Base-by-base conservation (phyloP, 2,113 vertebrate genomes). In the Phasianus colchicus region DNA sequence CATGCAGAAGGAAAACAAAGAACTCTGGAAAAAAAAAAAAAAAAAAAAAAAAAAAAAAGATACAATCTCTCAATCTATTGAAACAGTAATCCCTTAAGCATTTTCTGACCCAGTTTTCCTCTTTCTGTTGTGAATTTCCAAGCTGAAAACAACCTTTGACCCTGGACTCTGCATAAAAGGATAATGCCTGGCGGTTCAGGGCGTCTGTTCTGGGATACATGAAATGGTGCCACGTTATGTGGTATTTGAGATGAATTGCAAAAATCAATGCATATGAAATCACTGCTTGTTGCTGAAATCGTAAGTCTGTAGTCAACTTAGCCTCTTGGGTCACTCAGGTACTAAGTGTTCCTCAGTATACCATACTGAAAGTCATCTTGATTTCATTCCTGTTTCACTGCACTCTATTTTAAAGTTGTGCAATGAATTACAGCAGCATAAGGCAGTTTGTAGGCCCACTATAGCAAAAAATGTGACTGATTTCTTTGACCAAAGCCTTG, bases 101-200 rank as follows among this genome's bases (percentile, higher is more conserved):
- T 79, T 84, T 78, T 87, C 48, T 89, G 82, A 94, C 84, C 57
- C 45, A 76, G 42, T 77, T 92, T 95, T 92, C 74, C 54, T 55
- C 10, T 83, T 93, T 85, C 55, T 75, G n/a, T 52, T 77, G 60
- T 70, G 74, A 85, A 87, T 85, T 89, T 70, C 24, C 16, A 92
- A 60, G 36, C 71, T 58, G 75, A 58, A 84, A 69, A 64, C 71
- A 84, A 82, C 48, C 54, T 87, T 74, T 89, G 86, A 93, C 63
- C 43, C 54, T 45, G 14, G n/a, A 80, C 55, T 82, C 25, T 34
- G 30, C 79, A 94, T 73, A 34, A 87, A 54, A 54, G 54, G 40
- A 79, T 76, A 87, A 76, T 48, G 25, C 24, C 47, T 85, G 50
- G 32, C 58, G 36, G 38, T 42, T 87, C 81, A 63, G 29, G 3